These are phyloP conservation scores for Dermolepida albohirtum DNA, from an alignment of 2,888 invertebrate species.

Conservation along the genomic window DNA sequence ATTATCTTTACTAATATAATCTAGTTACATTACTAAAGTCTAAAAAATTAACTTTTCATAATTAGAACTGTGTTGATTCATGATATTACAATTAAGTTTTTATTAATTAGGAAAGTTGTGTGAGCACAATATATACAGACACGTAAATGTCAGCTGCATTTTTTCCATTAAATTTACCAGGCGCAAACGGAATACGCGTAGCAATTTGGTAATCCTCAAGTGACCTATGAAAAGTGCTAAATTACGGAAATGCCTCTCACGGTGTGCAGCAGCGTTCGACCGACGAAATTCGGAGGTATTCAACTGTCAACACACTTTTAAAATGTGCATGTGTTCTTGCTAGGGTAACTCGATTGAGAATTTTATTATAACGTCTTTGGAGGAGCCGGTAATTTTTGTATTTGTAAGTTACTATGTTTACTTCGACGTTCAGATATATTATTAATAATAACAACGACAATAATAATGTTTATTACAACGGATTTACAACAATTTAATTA, in stretches of 20 bases:
- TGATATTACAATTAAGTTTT: slow-evolving; percentile 3
- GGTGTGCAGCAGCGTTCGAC: not conserved
- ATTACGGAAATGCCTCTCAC: slow-evolving; percentile 19
- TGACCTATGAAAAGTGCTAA: slow-evolving; percentile 18
- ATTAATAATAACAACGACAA: no score
- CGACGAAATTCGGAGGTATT: slow-evolving; percentile 17
- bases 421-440: no score
- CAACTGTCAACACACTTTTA: slow-evolving; percentile 29
- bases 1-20: not conserved
- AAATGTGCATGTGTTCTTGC: slow-evolving; percentile 20
- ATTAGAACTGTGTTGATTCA: not conserved
- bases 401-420: not conserved
- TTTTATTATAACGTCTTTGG: not conserved
- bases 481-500: no score
- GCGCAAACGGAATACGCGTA: no score
- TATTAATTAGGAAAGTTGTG: slow-evolving; percentile 3
- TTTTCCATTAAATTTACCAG: no score
- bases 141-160: no score
- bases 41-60: slow-evolving; percentile 15
- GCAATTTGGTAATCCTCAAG: slow-evolving; percentile 14
- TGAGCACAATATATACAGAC: not conserved
- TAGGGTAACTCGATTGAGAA: slow-evolving; percentile 12
- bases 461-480: no score
- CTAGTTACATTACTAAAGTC: not conserved
- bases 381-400: not conserved